phyloP scores from a whole-genome alignment of 2,113 vertebrate species.

The Electrona antarctica region DNA sequence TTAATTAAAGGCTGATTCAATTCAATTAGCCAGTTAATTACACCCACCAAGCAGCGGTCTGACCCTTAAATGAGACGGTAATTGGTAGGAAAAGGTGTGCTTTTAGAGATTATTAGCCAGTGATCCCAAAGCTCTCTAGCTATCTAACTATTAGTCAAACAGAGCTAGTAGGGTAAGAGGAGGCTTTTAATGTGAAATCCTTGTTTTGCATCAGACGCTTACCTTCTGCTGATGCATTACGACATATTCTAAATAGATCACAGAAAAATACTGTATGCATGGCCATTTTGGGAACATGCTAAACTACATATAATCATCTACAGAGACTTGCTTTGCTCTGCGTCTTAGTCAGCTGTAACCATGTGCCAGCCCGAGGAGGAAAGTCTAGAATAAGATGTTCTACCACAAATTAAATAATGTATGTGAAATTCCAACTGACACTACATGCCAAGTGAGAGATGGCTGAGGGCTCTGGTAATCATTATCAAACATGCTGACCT shows the following conservation, averaged over 20 bases:
- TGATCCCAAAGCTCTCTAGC: constrained; percentile 63
- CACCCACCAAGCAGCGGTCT: constrained; percentile 64
- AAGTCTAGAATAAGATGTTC: constrained; percentile 16
- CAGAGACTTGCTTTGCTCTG: constrained; percentile 21
- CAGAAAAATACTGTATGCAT: no score
- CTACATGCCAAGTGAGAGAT: constrained; percentile 18
- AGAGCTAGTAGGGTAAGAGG: no score
- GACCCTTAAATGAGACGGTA: constrained; percentile 77
- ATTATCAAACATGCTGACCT: constrained; percentile 33
- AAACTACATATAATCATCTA: constrained; percentile 19
- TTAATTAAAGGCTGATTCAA: constrained; percentile 81
- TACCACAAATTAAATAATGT: constrained; percentile 15
- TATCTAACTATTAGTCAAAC: constrained; percentile 16
- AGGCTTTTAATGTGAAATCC: no score
- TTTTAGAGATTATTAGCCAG: constrained; percentile 77
- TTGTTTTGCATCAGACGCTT: no score
- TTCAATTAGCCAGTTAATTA: constrained; percentile 85
- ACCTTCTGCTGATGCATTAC: no score
- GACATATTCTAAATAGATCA: no score
- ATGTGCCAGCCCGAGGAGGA: background rate
- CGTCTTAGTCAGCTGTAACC: constrained; percentile 25
- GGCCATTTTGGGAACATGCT: no score
- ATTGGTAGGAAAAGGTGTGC: constrained; percentile 80
- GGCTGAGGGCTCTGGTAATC: constrained; percentile 20
- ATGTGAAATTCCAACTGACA: constrained; percentile 18